phyloP scores from a whole-genome alignment of 2,113 vertebrate genomes.

The Glaucomys volans region DNA sequence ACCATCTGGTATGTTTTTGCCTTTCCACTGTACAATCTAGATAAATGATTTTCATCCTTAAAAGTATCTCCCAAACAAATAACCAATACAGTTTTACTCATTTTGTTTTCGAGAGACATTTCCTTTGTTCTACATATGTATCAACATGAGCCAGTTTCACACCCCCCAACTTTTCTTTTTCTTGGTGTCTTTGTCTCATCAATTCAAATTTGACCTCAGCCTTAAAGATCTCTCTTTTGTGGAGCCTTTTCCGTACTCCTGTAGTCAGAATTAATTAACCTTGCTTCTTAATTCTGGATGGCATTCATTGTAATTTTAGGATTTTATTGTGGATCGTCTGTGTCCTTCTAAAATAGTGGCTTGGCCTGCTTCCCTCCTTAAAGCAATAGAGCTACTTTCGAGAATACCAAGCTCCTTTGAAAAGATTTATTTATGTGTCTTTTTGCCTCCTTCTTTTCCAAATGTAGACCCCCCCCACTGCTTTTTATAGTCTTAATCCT shows the following conservation, averaged over 20 bases:
- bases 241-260: background rate
- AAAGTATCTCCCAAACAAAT: background rate
- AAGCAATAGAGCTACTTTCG: background rate
- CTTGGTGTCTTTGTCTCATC: background rate
- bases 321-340: background rate
- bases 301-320: conserved; percentile 7
- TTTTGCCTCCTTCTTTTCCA: background rate
- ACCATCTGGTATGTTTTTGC: background rate
- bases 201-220: background rate
- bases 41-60: background rate
- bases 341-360: background rate
- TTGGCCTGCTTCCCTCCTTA: background rate
- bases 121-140: background rate
- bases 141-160: background rate
- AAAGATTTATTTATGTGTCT: background rate
- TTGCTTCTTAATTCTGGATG: background rate
- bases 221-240: background rate
- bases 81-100: background rate
- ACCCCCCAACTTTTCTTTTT: background rate
- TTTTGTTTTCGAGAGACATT: background rate
- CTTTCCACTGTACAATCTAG: background rate
- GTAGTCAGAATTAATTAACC: background rate
- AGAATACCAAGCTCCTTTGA: background rate
- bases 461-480: background rate
- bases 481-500: background rate